Evolutionary conservation across 2,888 invertebrate species (phyloP).

Genomic region (Penaeus monodon): DNA sequence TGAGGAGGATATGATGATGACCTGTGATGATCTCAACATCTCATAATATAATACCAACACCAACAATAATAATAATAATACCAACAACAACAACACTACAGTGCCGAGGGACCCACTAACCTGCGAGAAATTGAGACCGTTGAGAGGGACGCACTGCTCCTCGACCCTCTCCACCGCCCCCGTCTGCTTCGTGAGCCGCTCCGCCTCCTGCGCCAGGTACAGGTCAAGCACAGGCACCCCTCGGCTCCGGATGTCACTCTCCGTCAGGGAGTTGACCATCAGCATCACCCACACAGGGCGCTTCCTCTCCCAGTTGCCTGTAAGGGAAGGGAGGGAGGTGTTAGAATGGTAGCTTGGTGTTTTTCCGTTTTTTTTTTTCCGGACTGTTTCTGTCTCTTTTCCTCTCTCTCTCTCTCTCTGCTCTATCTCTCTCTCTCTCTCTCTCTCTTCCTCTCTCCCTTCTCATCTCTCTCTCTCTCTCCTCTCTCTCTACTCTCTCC

Average conservation of each 20-base stretch:
- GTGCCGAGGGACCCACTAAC: conserved; percentile 66
- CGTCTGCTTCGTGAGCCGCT: conserved; percentile 70
- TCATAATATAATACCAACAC: neutral
- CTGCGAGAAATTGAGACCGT: conserved; percentile 73
- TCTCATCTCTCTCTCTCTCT: neutral
- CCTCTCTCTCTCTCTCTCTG: neutral
- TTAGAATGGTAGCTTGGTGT: neutral
- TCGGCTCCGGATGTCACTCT: conserved; percentile 70
- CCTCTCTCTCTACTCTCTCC: no score
- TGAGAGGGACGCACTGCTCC: conserved; percentile 74
- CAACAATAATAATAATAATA: no score
- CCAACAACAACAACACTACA: no score
- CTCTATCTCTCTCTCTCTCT: neutral
- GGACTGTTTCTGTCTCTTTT: no score
- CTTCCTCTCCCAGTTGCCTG: conserved; percentile 73
- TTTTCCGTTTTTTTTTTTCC: neutral
- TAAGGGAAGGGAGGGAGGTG: neutral
- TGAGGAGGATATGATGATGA: no score
- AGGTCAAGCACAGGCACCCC: conserved; percentile 74
- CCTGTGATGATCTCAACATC: no score
- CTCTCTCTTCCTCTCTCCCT: no score
- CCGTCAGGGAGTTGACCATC: conserved; percentile 73
- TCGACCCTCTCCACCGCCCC: conserved; percentile 73
- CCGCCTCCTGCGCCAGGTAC: conserved; percentile 73
- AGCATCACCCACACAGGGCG: conserved; percentile 75